Evolutionary conservation across 2,113 vertebrate genomes (phyloP).

Genomic region (Chaetodon auriga): DNA sequence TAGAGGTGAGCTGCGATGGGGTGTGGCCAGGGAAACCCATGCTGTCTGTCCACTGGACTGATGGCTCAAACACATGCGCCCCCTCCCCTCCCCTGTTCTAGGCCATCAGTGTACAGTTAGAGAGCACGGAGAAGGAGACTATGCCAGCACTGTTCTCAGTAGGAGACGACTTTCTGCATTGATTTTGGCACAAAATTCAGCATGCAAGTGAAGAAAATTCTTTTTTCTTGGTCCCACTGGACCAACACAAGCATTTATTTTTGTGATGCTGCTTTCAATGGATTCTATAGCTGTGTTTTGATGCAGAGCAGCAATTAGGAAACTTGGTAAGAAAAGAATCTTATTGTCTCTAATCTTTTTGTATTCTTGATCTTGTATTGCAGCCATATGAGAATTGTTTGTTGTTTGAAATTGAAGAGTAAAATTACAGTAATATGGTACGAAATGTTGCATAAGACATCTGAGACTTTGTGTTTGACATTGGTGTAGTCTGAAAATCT

Average conservation of each 20-base stretch:
- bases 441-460: not conserved
- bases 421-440: not conserved
- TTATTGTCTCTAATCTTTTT: not conserved
- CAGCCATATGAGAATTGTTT: not conserved
- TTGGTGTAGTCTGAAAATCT: not conserved
- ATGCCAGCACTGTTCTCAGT: not conserved
- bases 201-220: constrained; percentile 1
- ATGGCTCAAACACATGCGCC: not conserved
- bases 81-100: not conserved
- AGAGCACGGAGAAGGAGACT: not conserved
- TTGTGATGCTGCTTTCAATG: not conserved
- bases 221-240: not conserved
- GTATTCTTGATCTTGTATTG: not conserved
- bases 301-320: constrained; percentile 31
- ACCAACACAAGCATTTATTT: not conserved
- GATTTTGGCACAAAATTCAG: not conserved
- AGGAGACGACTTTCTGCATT: no score
- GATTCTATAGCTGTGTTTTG: constrained; percentile 18
- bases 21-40: constrained; percentile 29
- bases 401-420: not conserved
- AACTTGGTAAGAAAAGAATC: constrained; percentile 62
- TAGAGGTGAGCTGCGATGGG: constrained; percentile 26
- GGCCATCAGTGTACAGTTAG: not conserved
- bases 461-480: no score
- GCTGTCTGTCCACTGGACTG: not conserved